A percentile compares a stretch with the other conserved stretches of the same genome.
phyloP scores from a whole-genome alignment of 2,797 vertebrate species.

The Rhabdophis nuchalis region DNA sequence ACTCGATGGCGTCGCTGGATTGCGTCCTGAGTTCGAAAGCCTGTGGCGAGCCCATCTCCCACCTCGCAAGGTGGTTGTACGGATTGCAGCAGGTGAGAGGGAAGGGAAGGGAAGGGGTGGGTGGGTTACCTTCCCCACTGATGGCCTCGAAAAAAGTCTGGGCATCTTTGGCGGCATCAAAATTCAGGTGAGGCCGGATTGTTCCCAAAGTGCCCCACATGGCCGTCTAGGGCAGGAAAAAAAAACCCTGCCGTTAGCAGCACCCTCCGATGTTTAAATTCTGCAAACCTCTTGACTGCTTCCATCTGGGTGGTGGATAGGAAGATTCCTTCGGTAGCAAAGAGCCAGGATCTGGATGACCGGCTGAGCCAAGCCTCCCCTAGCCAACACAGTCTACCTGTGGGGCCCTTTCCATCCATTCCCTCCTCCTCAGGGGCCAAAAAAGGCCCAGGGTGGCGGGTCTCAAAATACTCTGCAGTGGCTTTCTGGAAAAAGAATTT shows the following conservation, averaged over 20 bases:
- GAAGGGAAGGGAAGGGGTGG: not conserved
- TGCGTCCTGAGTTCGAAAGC: not conserved
- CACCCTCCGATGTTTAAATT: not conserved
- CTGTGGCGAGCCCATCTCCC: not conserved
- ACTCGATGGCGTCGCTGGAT: not conserved
- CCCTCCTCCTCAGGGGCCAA: not conserved
- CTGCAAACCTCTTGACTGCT: not conserved
- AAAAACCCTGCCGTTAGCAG: not conserved
- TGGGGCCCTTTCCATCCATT: not conserved
- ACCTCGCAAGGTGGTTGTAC: not conserved
- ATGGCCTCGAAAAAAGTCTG: constrained; percentile 50
- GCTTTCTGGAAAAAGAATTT: not conserved
- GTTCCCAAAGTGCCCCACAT: constrained; percentile 74
- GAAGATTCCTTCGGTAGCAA: not conserved
- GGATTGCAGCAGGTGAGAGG: not conserved
- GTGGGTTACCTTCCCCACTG: constrained; percentile 48
- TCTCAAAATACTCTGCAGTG: not conserved
- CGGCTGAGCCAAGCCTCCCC: not conserved
- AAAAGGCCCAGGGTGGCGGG: not conserved
- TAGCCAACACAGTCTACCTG: not conserved
- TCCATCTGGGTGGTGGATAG: not conserved
- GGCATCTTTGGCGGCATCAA: constrained; percentile 61
- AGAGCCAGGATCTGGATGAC: too few relatives aligned
- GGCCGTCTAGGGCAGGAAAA: constrained; percentile 33
- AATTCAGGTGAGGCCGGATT: constrained; percentile 65